Evolutionary conservation across 2,888 invertebrate genomes (phyloP).

Genomic region (Cephus rjabovi): DNA sequence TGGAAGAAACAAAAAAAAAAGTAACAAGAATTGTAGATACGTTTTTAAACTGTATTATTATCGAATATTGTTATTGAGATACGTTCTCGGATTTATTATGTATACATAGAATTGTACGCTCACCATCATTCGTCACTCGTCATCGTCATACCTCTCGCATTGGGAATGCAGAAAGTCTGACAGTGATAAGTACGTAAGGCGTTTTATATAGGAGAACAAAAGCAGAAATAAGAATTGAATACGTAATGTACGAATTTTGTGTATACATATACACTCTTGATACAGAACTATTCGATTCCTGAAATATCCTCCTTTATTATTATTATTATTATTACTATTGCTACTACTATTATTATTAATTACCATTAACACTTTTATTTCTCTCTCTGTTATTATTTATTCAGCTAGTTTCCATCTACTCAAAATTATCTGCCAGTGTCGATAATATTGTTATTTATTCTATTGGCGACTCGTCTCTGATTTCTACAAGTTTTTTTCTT

Average conservation of each 20-base stretch:
- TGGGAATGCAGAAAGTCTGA: neutral
- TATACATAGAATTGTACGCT: conserved; percentile 3
- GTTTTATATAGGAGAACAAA: neutral
- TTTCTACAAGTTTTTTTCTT: neutral
- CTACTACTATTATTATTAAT: conserved; percentile 45
- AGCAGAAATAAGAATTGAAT: neutral
- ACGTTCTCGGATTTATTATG: conserved; percentile 4
- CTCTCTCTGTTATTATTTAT: neutral
- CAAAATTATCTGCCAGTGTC: neutral
- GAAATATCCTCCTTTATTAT: conserved; percentile 23
- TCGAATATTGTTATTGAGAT: conserved; percentile 41
- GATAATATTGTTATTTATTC: neutral
- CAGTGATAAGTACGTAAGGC: neutral
- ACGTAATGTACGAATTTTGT: neutral
- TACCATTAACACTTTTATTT: conserved; percentile 40
- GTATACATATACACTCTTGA: neutral
- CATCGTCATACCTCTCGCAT: neutral
- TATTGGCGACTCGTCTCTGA: neutral
- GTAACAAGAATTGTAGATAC: conserved; percentile 57
- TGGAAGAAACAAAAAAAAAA: conserved; percentile 11
- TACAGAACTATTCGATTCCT: neutral
- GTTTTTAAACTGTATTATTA: conserved; percentile 59
- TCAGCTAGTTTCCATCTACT: neutral
- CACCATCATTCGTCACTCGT: conserved; percentile 5
- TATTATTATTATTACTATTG: conserved; percentile 32